phyloP scores from a whole-genome alignment of 2,888 invertebrate genomes.

The Agrypnus murinus region DNA sequence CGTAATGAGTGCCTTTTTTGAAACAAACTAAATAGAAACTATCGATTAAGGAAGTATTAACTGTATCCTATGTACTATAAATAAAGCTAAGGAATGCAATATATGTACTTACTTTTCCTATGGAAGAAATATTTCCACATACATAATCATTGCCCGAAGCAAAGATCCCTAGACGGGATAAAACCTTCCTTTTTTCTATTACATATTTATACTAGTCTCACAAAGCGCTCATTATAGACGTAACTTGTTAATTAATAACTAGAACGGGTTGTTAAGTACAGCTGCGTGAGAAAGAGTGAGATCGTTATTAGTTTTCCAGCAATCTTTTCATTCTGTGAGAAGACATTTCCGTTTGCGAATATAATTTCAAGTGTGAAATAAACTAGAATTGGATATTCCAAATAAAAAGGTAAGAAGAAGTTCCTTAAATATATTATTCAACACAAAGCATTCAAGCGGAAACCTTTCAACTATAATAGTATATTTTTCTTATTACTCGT shows the following conservation, averaged over 20 bases:
- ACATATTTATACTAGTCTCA: constrained; percentile 36
- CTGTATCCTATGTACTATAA: too few species aligned
- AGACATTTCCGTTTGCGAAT: constrained; percentile 36
- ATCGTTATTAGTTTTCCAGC: constrained; percentile 40
- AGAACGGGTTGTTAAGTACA: constrained; percentile 38
- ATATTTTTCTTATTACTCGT: constrained; percentile 19
- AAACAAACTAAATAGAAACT: too few species aligned
- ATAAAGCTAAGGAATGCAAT: constrained; percentile 9
- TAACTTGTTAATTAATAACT: constrained; percentile 48
- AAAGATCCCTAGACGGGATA: constrained; percentile 24
- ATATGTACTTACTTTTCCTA: background rate
- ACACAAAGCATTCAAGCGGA: constrained; percentile 18
- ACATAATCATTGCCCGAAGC: background rate
- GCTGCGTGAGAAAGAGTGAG: constrained; percentile 48
- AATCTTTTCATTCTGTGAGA: constrained; percentile 22
- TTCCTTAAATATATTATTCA: too few species aligned
- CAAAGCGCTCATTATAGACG: constrained; percentile 40
- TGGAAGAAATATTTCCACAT: constrained; percentile 6
- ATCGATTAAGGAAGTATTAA: background rate
- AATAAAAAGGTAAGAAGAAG: too few species aligned
- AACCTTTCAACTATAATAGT: constrained; percentile 30
- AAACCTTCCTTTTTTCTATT: too few species aligned
- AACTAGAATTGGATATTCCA: too few species aligned
- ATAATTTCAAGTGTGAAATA: too few species aligned
- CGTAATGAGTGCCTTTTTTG: too few species aligned